A percentile compares a stretch with the other conserved stretches of the same genome.
phyloP scores from a whole-genome alignment of 2,888 invertebrate genomes.

The Hypsopygia costalis region DNA sequence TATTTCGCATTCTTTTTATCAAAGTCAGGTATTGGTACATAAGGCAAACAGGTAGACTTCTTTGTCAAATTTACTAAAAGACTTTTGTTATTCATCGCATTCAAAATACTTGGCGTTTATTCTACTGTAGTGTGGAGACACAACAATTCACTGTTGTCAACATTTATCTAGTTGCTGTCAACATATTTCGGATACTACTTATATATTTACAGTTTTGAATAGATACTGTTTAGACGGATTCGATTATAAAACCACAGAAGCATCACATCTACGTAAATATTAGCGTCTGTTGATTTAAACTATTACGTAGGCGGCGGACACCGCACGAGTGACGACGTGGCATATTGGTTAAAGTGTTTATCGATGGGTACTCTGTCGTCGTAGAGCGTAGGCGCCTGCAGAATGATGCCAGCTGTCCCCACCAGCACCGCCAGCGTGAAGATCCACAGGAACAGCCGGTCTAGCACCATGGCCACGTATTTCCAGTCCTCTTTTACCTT shows the following conservation, averaged over 20 bases:
- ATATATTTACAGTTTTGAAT: too few relatives aligned
- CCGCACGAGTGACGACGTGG: constrained; percentile 88
- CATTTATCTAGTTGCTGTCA: too few relatives aligned
- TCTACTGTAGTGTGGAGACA: too few relatives aligned
- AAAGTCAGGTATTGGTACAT: too few relatives aligned
- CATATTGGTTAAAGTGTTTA: constrained; percentile 91
- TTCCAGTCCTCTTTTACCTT: constrained; percentile 99
- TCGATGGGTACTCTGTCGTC: constrained; percentile 94
- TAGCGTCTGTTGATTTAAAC: constrained; percentile 2
- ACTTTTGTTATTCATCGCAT: too few relatives aligned
- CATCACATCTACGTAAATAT: constrained; percentile 1
- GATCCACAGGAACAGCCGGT: constrained; percentile 97
- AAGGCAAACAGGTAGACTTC: too few relatives aligned
- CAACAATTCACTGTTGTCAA: too few relatives aligned
- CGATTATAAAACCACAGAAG: not conserved
- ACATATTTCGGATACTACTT: too few relatives aligned
- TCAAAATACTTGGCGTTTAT: too few relatives aligned
- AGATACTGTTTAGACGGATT: too few relatives aligned
- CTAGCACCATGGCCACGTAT: constrained; percentile 98
- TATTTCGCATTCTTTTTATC: too few relatives aligned
- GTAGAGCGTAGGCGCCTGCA: constrained; percentile 96
- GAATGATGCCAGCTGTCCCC: constrained; percentile 95
- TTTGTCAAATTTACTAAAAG: too few relatives aligned
- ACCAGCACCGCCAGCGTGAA: constrained; percentile 97
- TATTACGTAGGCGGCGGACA: constrained; percentile 84